Conservation (phyloP, 2,888 invertebrate genomes). For the Darwinula stevensoni region DNA sequence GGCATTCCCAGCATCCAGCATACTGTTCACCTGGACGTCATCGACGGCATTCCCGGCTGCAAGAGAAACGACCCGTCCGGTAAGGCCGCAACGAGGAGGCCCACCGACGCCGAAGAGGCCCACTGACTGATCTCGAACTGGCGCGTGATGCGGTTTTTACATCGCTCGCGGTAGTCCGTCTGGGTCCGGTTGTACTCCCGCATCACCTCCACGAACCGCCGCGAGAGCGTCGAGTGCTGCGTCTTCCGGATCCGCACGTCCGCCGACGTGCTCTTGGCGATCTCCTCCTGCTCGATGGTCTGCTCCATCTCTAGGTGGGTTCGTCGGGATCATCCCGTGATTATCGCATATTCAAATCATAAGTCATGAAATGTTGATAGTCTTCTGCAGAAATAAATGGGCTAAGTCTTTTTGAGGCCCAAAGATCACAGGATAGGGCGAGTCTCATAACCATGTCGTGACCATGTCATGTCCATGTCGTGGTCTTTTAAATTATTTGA, state of each 20-base stretch:
- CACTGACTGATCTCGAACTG: constrained; percentile 89
- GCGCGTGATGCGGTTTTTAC: constrained; percentile 96
- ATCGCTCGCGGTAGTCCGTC: constrained; percentile 96
- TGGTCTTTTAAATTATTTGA: no score
- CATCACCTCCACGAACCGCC: constrained; percentile 99
- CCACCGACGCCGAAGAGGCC: no score
- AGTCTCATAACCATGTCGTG: no score
- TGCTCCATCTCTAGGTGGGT: constrained; percentile 99
- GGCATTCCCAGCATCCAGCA: constrained; percentile 94
- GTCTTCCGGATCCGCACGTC: constrained; percentile 98
- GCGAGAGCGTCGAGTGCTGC: constrained; percentile 90
- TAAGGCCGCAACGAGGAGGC: no score
- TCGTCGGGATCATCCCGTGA: no score
- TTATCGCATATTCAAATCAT: no score
- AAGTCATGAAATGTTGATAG: no score
- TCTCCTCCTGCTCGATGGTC: constrained; percentile 97
- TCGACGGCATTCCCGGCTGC: constrained; percentile 86
- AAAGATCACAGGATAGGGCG: no score
- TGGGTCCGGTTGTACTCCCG: constrained; percentile 99
- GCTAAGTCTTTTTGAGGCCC: no score
- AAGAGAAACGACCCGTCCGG: constrained; percentile 11
- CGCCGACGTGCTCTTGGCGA: constrained; percentile 89
- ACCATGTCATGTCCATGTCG: no score
- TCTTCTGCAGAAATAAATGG: no score
- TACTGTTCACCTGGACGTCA: constrained; percentile 90